phyloP scores from a whole-genome alignment of 2,888 invertebrate species.

The Digitonthophagus gazella region DNA sequence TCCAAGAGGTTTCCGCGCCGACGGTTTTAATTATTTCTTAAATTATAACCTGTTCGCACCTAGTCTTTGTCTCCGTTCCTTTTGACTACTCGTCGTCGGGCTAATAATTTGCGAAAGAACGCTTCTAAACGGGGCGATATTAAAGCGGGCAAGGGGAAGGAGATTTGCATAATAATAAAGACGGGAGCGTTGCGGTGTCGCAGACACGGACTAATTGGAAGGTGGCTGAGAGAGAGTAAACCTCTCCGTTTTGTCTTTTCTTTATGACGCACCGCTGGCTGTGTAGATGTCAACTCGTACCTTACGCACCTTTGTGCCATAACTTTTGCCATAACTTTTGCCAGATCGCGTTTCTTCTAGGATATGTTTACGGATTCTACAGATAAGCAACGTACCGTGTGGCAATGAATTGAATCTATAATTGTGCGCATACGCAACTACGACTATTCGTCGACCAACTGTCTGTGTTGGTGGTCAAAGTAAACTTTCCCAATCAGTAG shows the following conservation, averaged over 20 bases:
- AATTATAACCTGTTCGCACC: not conserved
- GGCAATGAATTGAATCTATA: not conserved
- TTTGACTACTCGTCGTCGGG: not conserved
- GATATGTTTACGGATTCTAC: not conserved
- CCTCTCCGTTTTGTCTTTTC: not conserved
- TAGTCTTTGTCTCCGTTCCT: not conserved
- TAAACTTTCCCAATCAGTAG: not conserved
- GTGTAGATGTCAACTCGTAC: not conserved
- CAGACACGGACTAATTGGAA: not conserved
- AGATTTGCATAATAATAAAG: not conserved
- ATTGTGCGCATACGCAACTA: not conserved
- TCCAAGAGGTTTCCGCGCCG: not conserved
- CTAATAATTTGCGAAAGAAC: not conserved
- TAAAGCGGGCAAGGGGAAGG: not conserved
- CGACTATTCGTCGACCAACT: slow-evolving; percentile 1
- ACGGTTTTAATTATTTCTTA: not conserved
- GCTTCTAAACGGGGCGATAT: not conserved
- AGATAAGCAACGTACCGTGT: not conserved
- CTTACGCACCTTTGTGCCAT: not conserved
- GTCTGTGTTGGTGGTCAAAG: not conserved
- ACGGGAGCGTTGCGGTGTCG: not conserved
- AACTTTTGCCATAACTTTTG: slow-evolving; percentile 4
- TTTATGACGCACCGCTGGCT: not conserved
- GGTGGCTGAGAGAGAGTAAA: not conserved
- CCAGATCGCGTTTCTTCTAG: not conserved